phyloP scores from a whole-genome alignment of 1,140 invertebrate species.

The Sogatella furcifera region DNA sequence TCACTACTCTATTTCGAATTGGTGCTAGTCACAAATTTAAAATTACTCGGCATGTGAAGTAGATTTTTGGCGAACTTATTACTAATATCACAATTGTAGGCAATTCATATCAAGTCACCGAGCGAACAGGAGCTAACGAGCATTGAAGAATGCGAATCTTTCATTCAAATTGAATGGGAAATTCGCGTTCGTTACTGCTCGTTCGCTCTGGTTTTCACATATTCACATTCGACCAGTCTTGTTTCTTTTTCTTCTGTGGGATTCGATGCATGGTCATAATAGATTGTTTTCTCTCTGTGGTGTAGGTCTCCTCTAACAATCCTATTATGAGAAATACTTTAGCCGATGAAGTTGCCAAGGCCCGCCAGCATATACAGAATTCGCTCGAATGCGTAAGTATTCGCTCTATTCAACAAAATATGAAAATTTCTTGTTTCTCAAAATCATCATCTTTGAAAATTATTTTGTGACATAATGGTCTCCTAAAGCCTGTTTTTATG shows the following conservation, averaged over 20 bases:
- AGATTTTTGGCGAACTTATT: no score
- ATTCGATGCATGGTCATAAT: neutral
- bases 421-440: no score
- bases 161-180: no score
- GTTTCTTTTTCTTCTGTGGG: neutral
- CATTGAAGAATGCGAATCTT: neutral
- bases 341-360: slow-evolving; percentile 42
- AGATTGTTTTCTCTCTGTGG: slow-evolving; percentile 10
- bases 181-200: neutral
- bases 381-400: slow-evolving; percentile 45
- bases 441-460: no score
- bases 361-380: slow-evolving; percentile 42
- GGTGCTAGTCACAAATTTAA: neutral
- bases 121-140: no score
- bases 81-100: no score
- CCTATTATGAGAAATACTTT: slow-evolving; percentile 30
- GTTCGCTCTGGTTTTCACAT: neutral
- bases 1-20: neutral
- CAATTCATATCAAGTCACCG: no score
- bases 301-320: slow-evolving; percentile 16
- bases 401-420: no score
- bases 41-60: neutral
- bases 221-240: neutral
- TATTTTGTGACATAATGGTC: no score
- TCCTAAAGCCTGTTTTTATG: no score